phyloP scores from a whole-genome alignment of 2,113 vertebrate genomes.

The Ictalurus punctatus region DNA sequence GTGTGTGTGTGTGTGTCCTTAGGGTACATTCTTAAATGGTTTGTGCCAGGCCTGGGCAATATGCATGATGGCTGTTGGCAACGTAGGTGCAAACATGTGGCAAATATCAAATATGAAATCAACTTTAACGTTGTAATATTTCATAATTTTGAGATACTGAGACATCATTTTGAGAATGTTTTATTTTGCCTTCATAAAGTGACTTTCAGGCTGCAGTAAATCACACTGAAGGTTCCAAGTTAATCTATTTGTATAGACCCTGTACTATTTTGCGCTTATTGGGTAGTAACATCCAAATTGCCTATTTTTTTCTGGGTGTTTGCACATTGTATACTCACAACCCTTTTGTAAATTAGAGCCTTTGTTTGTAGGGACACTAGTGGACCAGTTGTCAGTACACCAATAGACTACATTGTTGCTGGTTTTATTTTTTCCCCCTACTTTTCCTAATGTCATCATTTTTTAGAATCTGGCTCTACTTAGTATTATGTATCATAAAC shows the following conservation, averaged over 20 bases:
- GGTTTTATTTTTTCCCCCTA: neutral
- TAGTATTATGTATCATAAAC: neutral
- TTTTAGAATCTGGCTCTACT: neutral
- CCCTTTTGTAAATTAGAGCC: neutral
- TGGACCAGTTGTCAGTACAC: neutral
- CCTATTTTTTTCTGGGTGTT: neutral
- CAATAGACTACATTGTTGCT: neutral
- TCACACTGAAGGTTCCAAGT: neutral
- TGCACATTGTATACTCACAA: neutral
- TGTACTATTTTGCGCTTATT: neutral
- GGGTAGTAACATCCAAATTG: neutral
- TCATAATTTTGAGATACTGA: neutral
- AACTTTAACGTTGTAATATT: too few relatives aligned
- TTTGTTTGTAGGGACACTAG: neutral
- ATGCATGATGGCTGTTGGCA: neutral
- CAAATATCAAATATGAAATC: neutral
- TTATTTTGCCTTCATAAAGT: neutral
- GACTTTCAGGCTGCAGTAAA: neutral
- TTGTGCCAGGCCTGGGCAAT: neutral
- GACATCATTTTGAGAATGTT: neutral
- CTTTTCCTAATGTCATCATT: neutral
- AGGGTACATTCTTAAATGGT: neutral
- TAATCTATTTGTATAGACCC: constrained; percentile 8
- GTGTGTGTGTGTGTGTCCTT: neutral
- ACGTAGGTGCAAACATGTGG: neutral